A percentile compares a stretch with the other conserved stretches of the same genome.
Conservation (phyloP, 2,888 invertebrate genomes). For the Palloptera scutellata region DNA sequence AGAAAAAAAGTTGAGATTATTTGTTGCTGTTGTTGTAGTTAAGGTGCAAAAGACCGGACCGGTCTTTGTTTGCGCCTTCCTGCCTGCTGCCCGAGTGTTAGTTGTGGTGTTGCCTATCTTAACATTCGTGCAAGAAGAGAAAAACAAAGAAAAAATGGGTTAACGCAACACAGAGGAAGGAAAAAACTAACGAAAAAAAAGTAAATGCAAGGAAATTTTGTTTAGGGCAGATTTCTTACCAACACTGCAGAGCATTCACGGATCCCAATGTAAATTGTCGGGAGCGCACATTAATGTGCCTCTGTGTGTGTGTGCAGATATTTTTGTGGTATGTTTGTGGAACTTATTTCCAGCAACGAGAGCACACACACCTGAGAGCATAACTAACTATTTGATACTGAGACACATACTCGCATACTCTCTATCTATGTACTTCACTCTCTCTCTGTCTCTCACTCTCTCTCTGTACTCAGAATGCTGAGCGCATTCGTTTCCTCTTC, state of each 20-base stretch:
- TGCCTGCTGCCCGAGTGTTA: background rate
- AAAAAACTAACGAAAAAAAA: background rate
- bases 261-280: too few relatives aligned
- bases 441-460: background rate
- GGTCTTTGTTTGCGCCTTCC: background rate
- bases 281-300: too few relatives aligned
- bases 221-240: background rate
- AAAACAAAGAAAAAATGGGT: background rate
- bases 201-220: background rate
- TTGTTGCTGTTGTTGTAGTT: background rate
- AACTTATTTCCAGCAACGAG: background rate
- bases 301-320: background rate
- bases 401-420: too few relatives aligned
- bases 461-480: background rate
- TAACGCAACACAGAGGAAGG: background rate
- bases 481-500: background rate
- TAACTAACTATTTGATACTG: too few relatives aligned
- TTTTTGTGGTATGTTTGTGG: background rate
- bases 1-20: slow-evolving; percentile 9
- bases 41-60: slow-evolving; percentile 33
- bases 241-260: too few relatives aligned
- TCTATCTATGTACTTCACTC: background rate
- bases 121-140: background rate
- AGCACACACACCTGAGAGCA: too few relatives aligned
- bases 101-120: background rate